A percentile compares a stretch with the other conserved stretches of the same genome.
phyloP scores from a whole-genome alignment of 2,113 vertebrate species.

The Caranx melampygus region DNA sequence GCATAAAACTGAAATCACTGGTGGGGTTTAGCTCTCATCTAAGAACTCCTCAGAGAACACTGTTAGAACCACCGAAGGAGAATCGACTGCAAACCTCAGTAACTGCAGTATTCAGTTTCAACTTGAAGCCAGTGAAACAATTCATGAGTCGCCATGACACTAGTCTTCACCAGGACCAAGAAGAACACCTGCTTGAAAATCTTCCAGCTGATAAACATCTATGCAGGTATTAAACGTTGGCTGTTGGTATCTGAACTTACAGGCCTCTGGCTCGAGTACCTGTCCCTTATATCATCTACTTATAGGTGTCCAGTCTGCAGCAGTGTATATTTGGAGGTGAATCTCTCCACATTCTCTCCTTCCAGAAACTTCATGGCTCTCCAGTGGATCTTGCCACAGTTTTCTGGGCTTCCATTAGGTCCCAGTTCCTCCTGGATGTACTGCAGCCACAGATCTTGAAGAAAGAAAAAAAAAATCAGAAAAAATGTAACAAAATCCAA shows the following conservation, averaged over 20 bases:
- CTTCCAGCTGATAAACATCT: not conserved
- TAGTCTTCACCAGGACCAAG: not conserved
- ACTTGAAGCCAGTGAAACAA: not conserved
- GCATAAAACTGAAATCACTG: not conserved
- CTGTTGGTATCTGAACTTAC: not conserved
- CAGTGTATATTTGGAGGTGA: constrained; percentile 89
- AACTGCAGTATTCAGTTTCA: not conserved
- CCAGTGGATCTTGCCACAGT: constrained; percentile 94
- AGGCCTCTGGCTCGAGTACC: not conserved
- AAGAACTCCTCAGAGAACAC: constrained; percentile 2
- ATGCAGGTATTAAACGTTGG: not conserved
- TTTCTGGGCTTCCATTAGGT: constrained; percentile 88
- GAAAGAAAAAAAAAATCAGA: constrained; percentile 11
- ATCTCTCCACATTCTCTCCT: constrained; percentile 88
- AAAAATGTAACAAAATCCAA: not conserved
- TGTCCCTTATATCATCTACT: not conserved
- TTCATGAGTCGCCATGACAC: not conserved
- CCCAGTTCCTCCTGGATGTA: constrained; percentile 92
- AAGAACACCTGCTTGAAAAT: constrained; percentile 17
- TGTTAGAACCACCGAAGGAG: constrained; percentile 9
- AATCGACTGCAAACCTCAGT: not conserved
- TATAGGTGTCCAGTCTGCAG: constrained; percentile 89
- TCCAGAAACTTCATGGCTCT: constrained; percentile 93
- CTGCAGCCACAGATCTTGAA: constrained; percentile 92
- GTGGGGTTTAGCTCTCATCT: not conserved